phyloP scores from a whole-genome alignment of 2,113 vertebrate genomes.

The Lipophrys pholis region DNA sequence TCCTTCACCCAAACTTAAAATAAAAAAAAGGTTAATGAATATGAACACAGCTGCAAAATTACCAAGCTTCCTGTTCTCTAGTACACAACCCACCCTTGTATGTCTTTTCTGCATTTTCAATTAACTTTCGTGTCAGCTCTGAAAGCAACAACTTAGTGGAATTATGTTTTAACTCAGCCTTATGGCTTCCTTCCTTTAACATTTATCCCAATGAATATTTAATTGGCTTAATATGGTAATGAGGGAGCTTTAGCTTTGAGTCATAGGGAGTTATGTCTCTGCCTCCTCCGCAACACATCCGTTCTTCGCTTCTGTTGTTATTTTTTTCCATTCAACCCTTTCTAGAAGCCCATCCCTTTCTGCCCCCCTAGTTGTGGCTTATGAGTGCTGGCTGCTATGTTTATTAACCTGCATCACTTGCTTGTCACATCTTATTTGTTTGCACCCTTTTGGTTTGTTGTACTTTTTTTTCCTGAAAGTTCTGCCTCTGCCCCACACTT shows the following conservation, averaged over 20 bases:
- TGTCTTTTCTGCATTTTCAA: slow-evolving; percentile 34
- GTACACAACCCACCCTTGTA: not conserved
- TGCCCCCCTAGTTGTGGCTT: not conserved
- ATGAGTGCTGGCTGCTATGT: slow-evolving; percentile 19
- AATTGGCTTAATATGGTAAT: slow-evolving; percentile 74
- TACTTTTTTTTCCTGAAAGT: slow-evolving; percentile 18
- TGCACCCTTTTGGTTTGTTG: slow-evolving; percentile 34
- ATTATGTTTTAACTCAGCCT: slow-evolving; percentile 21
- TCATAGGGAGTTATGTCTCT: slow-evolving; percentile 58
- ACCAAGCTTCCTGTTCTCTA: not conserved
- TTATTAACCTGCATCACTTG: slow-evolving; percentile 22
- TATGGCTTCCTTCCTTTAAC: slow-evolving; percentile 51
- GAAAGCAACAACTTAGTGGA: slow-evolving; percentile 23
- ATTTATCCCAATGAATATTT: slow-evolving; percentile 76
- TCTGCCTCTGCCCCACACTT: slow-evolving; percentile 24
- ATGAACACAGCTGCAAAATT: slow-evolving; percentile 3
- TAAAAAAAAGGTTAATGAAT: slow-evolving; percentile 4
- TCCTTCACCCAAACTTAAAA: not conserved
- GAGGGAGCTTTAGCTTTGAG: slow-evolving; percentile 59
- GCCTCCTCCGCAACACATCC: slow-evolving; percentile 24
- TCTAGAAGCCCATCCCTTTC: not conserved
- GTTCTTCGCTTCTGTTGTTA: slow-evolving; percentile 23
- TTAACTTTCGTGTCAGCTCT: slow-evolving; percentile 14
- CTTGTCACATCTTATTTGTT: slow-evolving; percentile 62
- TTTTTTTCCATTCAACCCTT: slow-evolving; percentile 26